Percentiles rank a stretch among this genome's conserved stretches.
Evolutionary conservation across 2,797 vertebrate species (phyloP).

Genomic region (Muscicapa comitata): DNA sequence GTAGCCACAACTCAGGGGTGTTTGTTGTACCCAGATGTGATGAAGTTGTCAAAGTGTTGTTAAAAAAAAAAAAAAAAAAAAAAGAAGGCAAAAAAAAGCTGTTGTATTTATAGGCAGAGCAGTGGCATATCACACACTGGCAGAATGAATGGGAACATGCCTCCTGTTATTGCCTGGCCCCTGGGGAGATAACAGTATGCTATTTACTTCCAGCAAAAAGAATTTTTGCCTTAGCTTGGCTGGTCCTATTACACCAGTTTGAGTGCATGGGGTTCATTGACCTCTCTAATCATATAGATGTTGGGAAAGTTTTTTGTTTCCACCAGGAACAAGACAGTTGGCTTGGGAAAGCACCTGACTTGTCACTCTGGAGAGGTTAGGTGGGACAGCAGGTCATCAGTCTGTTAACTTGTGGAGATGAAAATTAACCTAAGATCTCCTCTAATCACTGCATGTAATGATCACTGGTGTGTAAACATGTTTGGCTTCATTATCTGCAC

Average conservation of each 20-base stretch:
- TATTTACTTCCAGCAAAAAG: conserved; percentile 53
- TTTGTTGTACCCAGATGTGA: conserved; percentile 44
- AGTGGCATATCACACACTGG: conserved; percentile 13
- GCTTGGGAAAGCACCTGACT: conserved; percentile 45
- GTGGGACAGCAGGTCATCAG: conserved; percentile 48
- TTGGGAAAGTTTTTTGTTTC: conserved; percentile 39
- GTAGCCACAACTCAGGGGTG: not conserved
- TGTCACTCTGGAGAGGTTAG: conserved; percentile 18
- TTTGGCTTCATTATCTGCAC: conserved; percentile 43
- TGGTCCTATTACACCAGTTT: not conserved
- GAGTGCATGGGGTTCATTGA: conserved; percentile 1
- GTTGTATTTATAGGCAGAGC: conserved; percentile 46
- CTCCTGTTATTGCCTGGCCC: conserved; percentile 51
- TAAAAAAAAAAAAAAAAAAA: not conserved
- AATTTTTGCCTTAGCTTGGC: conserved; percentile 51
- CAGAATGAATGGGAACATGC: conserved; percentile 44
- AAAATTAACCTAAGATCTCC: conserved; percentile 62
- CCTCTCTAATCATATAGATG: conserved; percentile 35
- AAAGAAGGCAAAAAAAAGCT: not conserved
- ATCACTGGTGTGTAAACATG: conserved; percentile 25
- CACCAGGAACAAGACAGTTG: not conserved
- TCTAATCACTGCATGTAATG: conserved; percentile 45
- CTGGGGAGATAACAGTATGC: conserved; percentile 50
- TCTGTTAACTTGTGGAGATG: conserved; percentile 54
- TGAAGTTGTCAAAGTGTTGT: conserved; percentile 36